Conservation (phyloP, 2,113 vertebrate species). For the Hippopotamus amphibius region DNA sequence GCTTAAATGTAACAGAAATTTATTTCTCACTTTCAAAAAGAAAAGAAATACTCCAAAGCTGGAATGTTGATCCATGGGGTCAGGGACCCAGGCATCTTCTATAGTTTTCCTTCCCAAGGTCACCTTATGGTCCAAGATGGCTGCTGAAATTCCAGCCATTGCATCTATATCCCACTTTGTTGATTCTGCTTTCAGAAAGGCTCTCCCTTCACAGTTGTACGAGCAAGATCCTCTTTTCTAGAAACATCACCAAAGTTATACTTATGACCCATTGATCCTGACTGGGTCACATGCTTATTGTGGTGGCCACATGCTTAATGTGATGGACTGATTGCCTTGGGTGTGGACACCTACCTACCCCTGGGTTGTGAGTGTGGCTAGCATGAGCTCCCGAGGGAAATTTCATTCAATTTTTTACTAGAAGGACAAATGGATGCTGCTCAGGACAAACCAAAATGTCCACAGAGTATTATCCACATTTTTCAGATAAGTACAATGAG, state of each 20-base stretch:
- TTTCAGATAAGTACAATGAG: neutral
- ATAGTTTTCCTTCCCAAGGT: neutral
- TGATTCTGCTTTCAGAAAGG: neutral
- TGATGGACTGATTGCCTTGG: neutral
- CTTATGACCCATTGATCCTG: neutral
- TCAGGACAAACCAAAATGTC: neutral
- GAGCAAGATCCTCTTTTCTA: neutral
- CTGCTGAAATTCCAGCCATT: neutral
- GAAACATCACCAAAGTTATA: neutral
- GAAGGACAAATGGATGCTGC: neutral
- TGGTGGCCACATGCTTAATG: neutral
- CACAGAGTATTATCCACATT: neutral
- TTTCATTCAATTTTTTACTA: neutral
- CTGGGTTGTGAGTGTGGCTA: neutral
- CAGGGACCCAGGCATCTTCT: neutral
- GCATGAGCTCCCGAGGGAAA: neutral
- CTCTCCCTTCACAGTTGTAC: neutral
- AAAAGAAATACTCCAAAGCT: neutral
- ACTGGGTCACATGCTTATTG: neutral
- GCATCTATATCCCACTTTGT: neutral
- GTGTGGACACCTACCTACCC: neutral
- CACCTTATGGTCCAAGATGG: neutral
- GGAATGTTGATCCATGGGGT: neutral
- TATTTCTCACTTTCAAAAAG: slow-evolving; percentile 35
- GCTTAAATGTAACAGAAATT: neutral